These are phyloP conservation scores for Gnathonemus longibarbis DNA, from an alignment of 2,113 vertebrate genomes.

Conservation along the genomic window DNA sequence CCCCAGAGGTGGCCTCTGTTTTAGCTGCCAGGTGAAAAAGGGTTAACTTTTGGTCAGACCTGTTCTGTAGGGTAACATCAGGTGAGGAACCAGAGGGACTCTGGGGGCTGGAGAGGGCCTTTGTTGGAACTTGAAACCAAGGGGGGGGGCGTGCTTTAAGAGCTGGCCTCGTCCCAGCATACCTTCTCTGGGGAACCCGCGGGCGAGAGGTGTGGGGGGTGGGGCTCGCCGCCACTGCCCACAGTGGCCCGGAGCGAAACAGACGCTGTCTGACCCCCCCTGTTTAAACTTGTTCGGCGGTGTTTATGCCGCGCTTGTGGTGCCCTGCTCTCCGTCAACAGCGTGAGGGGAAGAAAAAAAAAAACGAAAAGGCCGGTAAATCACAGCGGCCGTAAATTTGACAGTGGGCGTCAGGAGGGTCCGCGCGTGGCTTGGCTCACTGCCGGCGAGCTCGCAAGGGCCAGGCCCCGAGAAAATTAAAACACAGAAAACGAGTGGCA, in stretches of 20 bases:
- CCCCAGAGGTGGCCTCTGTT: neutral
- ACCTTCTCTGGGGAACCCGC: constrained; percentile 5
- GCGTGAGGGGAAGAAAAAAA: neutral
- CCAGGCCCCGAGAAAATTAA: neutral
- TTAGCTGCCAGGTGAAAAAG: neutral
- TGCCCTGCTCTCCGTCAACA: neutral
- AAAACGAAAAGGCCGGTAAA: neutral
- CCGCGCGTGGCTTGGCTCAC: neutral
- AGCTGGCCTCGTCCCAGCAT: constrained; percentile 4
- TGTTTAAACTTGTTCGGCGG: constrained; percentile 4
- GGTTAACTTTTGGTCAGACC: constrained; percentile 3
- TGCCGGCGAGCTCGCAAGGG: neutral
- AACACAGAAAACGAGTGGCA: neutral
- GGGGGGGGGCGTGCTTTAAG: neutral
- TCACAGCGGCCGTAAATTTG: neutral
- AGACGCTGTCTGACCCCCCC: constrained; percentile 8
- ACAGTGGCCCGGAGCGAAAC: constrained; percentile 11
- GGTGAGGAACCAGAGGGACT: neutral
- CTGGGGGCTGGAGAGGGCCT: neutral
- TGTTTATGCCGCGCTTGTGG: neutral
- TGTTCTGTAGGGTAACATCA: constrained; percentile 13
- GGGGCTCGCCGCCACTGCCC: neutral
- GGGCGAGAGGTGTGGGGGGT: neutral
- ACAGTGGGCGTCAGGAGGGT: neutral
- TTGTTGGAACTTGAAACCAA: constrained; percentile 9